Conservation (phyloP, 2,888 invertebrate genomes). For the Eueremaeus valkanovi region DNA sequence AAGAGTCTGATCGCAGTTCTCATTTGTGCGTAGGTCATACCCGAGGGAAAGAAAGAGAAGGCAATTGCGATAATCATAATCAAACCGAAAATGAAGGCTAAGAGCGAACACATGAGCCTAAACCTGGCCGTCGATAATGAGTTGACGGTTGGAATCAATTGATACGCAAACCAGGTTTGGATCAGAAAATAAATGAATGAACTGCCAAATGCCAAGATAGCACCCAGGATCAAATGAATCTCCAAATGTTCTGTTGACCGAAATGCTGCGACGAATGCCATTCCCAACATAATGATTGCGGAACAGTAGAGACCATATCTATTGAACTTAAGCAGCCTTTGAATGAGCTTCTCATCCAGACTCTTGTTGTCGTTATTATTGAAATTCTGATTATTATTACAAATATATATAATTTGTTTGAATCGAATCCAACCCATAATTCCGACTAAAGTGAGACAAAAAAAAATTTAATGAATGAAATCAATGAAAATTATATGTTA, state of each 20-base stretch:
- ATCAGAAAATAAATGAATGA: not conserved
- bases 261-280: not conserved
- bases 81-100: not conserved
- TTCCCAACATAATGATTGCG: not conserved
- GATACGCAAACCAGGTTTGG: not conserved
- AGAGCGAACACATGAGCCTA: not conserved
- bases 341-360: not conserved
- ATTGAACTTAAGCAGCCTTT: not conserved
- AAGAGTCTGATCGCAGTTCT: not conserved
- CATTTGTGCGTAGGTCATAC: not conserved
- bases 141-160: not conserved
- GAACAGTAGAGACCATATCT: not conserved
- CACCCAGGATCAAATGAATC: not conserved
- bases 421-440: conserved; percentile 20
- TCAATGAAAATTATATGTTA: not conserved
- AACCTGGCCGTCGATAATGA: not conserved
- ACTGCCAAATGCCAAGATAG: not conserved
- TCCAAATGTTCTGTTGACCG: not conserved
- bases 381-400: not conserved
- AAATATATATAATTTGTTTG: conserved; percentile 12
- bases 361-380: not conserved
- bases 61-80: not conserved
- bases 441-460: not conserved
- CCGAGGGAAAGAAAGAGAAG: not conserved
- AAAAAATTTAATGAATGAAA: not conserved